phyloP scores from a whole-genome alignment of 2,888 invertebrate genomes.

The Hylaea fasciaria region DNA sequence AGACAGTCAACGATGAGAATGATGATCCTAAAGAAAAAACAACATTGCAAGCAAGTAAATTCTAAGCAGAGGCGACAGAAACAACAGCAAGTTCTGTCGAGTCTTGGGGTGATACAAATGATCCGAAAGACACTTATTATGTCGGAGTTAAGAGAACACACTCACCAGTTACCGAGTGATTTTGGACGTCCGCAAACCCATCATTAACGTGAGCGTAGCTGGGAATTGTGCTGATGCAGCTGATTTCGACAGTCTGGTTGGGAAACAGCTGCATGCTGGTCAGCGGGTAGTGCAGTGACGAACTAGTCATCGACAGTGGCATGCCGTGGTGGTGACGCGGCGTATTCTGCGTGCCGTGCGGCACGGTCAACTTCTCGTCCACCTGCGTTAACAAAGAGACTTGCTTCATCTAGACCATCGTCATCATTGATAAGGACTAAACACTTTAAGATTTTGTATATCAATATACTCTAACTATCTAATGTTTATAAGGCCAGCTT shows the following conservation, averaged over 20 bases:
- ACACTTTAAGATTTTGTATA: too few relatives aligned
- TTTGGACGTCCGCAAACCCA: constrained; percentile 90
- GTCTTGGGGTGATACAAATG: too few relatives aligned
- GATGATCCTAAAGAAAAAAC: too few relatives aligned
- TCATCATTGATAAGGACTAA: too few relatives aligned
- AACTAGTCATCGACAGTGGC: constrained; percentile 70
- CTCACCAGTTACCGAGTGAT: constrained; percentile 89
- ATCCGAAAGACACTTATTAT: too few relatives aligned
- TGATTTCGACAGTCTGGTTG: constrained; percentile 89
- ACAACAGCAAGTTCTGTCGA: too few relatives aligned
- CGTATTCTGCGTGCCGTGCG: constrained; percentile 70
- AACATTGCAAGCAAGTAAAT: too few relatives aligned
- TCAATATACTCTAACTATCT: too few relatives aligned
- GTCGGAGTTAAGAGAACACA: too few relatives aligned
- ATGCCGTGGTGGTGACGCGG: constrained; percentile 76
- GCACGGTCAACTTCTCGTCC: constrained; percentile 73
- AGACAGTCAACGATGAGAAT: too few relatives aligned
- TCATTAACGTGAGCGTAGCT: constrained; percentile 88
- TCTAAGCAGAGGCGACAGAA: too few relatives aligned
- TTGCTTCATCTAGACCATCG: not conserved
- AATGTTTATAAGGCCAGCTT: too few relatives aligned
- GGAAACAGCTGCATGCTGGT: constrained; percentile 88
- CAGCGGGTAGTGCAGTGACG: constrained; percentile 87
- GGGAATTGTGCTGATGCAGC: constrained; percentile 92
- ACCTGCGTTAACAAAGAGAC: constrained; percentile 57